Percentiles rank a stretch among this genome's conserved stretches.
Conservation (phyloP, 2,888 invertebrate species). For the Andrena marginata region DNA sequence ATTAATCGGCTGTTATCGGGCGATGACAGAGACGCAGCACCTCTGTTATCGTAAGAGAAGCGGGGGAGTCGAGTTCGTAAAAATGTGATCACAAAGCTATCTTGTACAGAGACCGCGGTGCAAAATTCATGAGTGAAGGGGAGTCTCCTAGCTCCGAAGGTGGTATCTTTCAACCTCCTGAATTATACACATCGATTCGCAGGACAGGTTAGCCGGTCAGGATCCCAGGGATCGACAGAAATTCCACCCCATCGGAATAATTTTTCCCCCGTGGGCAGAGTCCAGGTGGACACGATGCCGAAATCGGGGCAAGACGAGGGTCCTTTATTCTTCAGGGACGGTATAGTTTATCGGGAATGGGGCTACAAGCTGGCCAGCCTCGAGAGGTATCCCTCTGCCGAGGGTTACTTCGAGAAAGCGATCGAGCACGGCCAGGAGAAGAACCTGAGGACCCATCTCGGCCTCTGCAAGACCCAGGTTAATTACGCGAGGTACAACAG, state of each 20-base stretch:
- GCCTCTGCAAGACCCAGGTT: slow-evolving; percentile 73
- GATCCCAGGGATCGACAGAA: neutral
- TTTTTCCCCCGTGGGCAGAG: neutral
- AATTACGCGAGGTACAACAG: slow-evolving; percentile 72
- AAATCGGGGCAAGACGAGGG: slow-evolving; percentile 51
- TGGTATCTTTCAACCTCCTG: neutral
- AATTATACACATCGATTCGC: slow-evolving; percentile 1
- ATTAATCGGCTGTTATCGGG: slow-evolving; percentile 9
- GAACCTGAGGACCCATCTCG: slow-evolving; percentile 74
- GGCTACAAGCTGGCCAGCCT: slow-evolving; percentile 71
- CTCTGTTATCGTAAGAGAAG: neutral
- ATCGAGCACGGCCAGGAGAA: slow-evolving; percentile 64
- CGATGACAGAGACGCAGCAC: neutral
- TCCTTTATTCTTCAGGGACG: slow-evolving; percentile 67
- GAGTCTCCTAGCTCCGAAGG: neutral
- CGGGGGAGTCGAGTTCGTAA: neutral
- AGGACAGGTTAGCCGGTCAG: slow-evolving; percentile 25
- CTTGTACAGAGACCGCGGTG: neutral
- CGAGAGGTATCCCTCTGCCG: slow-evolving; percentile 67
- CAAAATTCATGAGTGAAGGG: slow-evolving; percentile 53
- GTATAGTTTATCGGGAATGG: slow-evolving; percentile 79
- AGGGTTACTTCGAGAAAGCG: slow-evolving; percentile 76
- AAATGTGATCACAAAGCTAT: slow-evolving; percentile 39
- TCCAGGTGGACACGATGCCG: slow-evolving; percentile 42
- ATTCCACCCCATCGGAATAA: neutral